These are phyloP conservation scores for Ibidorhyncha struthersii DNA, from an alignment of 2,113 vertebrate species.

Conservation along the genomic window DNA sequence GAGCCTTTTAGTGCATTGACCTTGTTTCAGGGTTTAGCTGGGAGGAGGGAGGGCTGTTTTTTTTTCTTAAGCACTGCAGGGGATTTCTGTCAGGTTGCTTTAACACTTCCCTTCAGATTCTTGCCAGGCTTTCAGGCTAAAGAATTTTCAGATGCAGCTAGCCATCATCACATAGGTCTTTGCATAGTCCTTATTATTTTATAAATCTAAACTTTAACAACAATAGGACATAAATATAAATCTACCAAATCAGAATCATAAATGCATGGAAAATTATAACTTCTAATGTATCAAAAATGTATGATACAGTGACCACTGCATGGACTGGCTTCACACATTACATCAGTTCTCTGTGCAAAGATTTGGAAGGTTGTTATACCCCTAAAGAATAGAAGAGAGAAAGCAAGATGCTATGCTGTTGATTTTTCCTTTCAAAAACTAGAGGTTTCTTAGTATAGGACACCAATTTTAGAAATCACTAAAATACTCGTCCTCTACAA, in stretches of 20 bases:
- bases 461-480: background rate
- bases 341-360: background rate
- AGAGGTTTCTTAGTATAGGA: background rate
- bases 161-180: background rate
- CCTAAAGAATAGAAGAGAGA: no score
- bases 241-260: background rate
- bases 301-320: background rate
- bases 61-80: constrained; percentile 59
- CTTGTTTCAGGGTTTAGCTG: constrained; percentile 38
- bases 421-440: background rate
- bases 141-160: constrained; percentile 45
- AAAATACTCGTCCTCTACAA: background rate
- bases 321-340: background rate
- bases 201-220: background rate
- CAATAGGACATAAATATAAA: background rate
- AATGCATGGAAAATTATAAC: background rate
- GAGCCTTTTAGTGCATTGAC: constrained; percentile 67
- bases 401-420: background rate
- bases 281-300: background rate
- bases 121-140: constrained; percentile 38
- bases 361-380: background rate
- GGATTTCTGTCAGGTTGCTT: constrained; percentile 71
- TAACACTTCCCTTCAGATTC: constrained; percentile 57
- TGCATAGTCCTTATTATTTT: background rate
- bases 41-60: background rate